Evolutionary conservation across 64 coral and sea anemone species (phyloP).

Genomic region (Montipora foliosa): DNA sequence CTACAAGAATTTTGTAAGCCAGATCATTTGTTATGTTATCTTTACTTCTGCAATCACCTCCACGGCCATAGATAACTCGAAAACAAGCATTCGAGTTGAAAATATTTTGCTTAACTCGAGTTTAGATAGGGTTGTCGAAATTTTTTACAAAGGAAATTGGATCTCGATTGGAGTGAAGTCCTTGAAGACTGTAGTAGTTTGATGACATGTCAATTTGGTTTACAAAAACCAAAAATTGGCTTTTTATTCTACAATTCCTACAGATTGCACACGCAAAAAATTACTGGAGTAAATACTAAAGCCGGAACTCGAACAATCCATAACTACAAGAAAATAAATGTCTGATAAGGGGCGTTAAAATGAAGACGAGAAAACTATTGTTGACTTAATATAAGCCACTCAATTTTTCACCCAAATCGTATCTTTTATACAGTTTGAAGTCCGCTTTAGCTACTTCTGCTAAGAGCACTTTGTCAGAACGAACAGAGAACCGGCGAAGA

Average conservation of each 20-base stretch:
- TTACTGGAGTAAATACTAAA: neutral
- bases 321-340: neutral
- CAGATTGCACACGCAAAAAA: neutral
- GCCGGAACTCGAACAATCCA: neutral
- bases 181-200: neutral
- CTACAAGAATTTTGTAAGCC: neutral
- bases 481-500: neutral
- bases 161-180: neutral
- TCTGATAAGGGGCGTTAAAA: neutral
- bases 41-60: constrained; percentile 39
- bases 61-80: constrained; percentile 34
- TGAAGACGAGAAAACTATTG: neutral
- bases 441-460: neutral
- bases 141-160: constrained; percentile 1
- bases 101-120: constrained; percentile 55
- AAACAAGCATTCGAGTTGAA: constrained; percentile 38
- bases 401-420: neutral
- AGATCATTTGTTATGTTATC: neutral
- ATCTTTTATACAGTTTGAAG: neutral
- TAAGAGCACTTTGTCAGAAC: neutral
- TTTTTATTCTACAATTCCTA: constrained; percentile 10
- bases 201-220: neutral
- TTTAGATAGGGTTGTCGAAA: constrained; percentile 28
- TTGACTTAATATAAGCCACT: constrained; percentile 21
- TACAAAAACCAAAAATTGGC: constrained; percentile 14